These are phyloP conservation scores for Sorex maritimensis DNA, from an alignment of 2,797 vertebrate species.

Conservation along the genomic window DNA sequence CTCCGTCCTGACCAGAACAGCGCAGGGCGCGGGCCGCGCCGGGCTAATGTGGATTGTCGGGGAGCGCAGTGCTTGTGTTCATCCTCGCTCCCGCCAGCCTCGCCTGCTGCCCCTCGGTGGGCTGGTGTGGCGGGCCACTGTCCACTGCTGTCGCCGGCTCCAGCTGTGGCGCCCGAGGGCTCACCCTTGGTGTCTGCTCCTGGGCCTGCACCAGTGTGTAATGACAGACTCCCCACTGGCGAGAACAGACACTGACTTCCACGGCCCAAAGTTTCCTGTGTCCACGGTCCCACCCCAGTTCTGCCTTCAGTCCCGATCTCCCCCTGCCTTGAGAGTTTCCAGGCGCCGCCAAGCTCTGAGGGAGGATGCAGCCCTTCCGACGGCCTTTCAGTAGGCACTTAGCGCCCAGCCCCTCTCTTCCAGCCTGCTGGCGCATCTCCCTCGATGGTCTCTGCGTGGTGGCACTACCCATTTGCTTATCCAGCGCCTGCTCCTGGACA, in stretches of 20 bases:
- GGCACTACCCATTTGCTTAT: not conserved
- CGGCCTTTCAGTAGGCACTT: not conserved
- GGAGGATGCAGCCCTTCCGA: not conserved
- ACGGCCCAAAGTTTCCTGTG: not conserved
- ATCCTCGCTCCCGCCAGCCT: not conserved
- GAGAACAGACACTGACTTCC: not conserved
- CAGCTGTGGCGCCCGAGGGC: not conserved
- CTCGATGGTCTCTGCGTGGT: not conserved
- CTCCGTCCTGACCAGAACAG: too few species aligned
- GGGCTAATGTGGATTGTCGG: not conserved
- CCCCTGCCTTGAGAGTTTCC: not conserved
- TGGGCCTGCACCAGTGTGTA: not conserved
- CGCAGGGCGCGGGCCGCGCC: not conserved
- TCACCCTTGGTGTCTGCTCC: not conserved
- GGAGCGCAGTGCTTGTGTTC: not conserved
- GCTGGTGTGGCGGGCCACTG: not conserved
- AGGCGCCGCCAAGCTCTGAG: not conserved
- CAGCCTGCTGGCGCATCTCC: not conserved
- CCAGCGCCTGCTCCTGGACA: not conserved
- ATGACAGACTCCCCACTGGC: not conserved
- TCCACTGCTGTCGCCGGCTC: not conserved
- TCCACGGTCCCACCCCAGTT: too few species aligned
- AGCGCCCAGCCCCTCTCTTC: not conserved
- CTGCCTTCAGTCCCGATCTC: too few species aligned
- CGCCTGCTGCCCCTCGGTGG: not conserved